A percentile compares a stretch with the other conserved stretches of the same genome.
Conservation (phyloP, 2,888 invertebrate genomes). For the Hofmannophila pseudospretella region DNA sequence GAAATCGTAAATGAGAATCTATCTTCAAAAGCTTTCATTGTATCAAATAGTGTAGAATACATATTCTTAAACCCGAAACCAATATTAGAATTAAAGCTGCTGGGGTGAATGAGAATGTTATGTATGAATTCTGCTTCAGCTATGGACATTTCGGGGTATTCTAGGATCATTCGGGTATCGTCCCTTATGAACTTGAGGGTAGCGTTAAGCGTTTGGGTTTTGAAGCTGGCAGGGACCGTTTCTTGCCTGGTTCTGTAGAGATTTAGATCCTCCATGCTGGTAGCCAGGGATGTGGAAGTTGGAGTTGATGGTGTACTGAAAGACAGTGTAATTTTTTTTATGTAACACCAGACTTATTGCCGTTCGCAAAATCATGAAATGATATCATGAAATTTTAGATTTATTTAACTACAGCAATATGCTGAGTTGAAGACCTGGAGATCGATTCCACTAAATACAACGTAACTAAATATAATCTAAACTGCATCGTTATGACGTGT, state of each 20-base stretch:
- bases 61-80: conserved; percentile 21
- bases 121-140: conserved; percentile 27
- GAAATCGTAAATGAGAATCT: conserved; percentile 15
- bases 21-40: conserved; percentile 17
- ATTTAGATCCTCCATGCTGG: conserved; percentile 1
- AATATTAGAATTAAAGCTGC: conserved; percentile 9
- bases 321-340: too few relatives aligned
- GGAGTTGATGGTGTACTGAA: background rate
- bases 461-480: too few relatives aligned
- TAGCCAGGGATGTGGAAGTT: background rate
- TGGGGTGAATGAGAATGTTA: conserved; percentile 19
- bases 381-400: too few relatives aligned
- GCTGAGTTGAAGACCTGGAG: too few relatives aligned
- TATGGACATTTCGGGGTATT: conserved; percentile 31
- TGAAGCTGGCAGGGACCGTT: conserved; percentile 17
- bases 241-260: background rate
- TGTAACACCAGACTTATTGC: too few relatives aligned
- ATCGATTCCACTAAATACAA: too few relatives aligned
- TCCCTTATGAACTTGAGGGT: conserved; percentile 40
- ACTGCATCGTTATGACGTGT: too few relatives aligned
- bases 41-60: conserved; percentile 32
- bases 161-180: conserved; percentile 15
- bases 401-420: too few relatives aligned
- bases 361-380: too few relatives aligned
- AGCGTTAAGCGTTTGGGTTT: conserved; percentile 26